Conservation (phyloP, 2,888 invertebrate species). For the Exocentrus adspersus region DNA sequence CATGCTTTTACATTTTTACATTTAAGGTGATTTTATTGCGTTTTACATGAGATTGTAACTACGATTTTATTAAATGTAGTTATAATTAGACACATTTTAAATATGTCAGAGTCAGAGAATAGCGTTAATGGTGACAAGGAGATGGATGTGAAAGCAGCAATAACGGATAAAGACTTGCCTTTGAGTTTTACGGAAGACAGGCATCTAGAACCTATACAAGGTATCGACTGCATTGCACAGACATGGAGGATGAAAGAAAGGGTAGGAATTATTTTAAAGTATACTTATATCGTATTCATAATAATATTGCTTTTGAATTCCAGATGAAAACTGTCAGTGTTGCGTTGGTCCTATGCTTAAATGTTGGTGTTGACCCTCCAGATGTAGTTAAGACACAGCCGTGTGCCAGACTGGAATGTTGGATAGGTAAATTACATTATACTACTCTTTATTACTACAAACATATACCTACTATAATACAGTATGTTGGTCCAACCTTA, state of each 20-base stretch:
- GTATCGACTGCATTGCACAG: slow-evolving; percentile 73
- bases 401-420: slow-evolving; percentile 94
- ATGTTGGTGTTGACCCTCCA: slow-evolving; percentile 99
- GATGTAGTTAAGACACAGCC: slow-evolving; percentile 98
- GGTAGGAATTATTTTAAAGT: slow-evolving; percentile 68
- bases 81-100: slow-evolving; percentile 8
- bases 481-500: no score
- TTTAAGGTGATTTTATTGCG: slow-evolving; percentile 35
- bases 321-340: slow-evolving; percentile 99
- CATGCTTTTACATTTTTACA: slow-evolving; percentile 32
- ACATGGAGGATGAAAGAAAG: slow-evolving; percentile 94
- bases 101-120: slow-evolving; percentile 43
- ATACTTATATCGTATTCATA: background rate
- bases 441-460: no score
- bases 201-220: slow-evolving; percentile 78
- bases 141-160: slow-evolving; percentile 32
- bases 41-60: slow-evolving; percentile 32
- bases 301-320: slow-evolving; percentile 47
- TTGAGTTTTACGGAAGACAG: slow-evolving; percentile 78
- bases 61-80: slow-evolving; percentile 29
- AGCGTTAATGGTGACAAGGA: slow-evolving; percentile 31
- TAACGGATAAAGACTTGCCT: slow-evolving; percentile 74
- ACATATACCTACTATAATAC: no score
- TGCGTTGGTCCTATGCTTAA: slow-evolving; percentile 95
- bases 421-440: slow-evolving; percentile 89